Base-by-base conservation (phyloP, 2,113 vertebrate genomes). In the Alectura lathami region DNA sequence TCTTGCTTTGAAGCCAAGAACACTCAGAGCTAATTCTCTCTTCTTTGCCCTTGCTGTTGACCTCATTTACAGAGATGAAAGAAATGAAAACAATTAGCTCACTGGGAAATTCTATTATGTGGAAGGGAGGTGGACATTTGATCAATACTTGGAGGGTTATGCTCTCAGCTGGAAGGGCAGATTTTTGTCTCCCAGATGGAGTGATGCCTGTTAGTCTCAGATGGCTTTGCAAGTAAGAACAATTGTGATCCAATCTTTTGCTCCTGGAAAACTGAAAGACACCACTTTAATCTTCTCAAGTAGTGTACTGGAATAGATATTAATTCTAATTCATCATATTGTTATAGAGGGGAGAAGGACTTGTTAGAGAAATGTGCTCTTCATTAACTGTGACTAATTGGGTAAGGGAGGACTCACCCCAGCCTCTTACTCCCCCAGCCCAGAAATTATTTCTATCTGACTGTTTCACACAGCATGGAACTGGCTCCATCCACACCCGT, bases 41-140 rank as follows among this genome's bases (percentile, higher is more conserved):
- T 93, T 91, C 88, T 91, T 86, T 88, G 90, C 83, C 95, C 93
- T 97, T 96, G 95, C 91, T 69, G 34, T 93, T 95, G 94, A 95
- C 96, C 94, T 96, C 86, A 90, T 97, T 97, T 93, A 74, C 17
- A 2, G 79, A 96, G 94, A 97, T 96, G 95, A 95, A 97, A 95
- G 95, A 94, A 95, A 79, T 40, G 80, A 97, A 96, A 97, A 96
- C 96, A 95, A 95, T 97, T 96, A 97, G 91, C 93, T 95, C 83
- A 45, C 67, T 1, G 29, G 88, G 88, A 96, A 93, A 96, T 94
- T 93, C 93, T 97, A 93, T 95, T 96, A 96, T 88, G 70, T 91
- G 42, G 73, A 93, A 87, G 59, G 40, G 91, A 96, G 89, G 94
- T 93, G 91, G 96, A 94, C 1, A 1, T 86, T 91, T 95, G 94